A percentile compares a stretch with the other conserved stretches of the same genome.
phyloP scores from a whole-genome alignment of 2,888 invertebrate species.

The Lottia gigantea region DNA sequence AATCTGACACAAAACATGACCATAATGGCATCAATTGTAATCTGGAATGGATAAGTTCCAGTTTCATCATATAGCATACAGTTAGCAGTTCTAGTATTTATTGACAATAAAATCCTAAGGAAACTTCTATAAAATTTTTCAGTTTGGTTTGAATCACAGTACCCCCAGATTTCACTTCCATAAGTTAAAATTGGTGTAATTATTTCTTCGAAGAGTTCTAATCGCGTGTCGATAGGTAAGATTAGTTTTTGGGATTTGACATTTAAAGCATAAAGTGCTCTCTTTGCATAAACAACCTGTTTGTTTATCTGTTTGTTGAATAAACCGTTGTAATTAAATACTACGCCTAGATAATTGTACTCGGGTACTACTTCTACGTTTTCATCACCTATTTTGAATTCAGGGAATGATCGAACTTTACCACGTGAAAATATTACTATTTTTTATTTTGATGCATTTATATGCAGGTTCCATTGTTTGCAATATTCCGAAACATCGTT shows the following conservation, averaged over 20 bases:
- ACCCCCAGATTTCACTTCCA: constrained; percentile 15
- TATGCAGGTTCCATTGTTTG: constrained; percentile 18
- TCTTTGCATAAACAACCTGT: constrained; percentile 14
- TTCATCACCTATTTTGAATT: constrained; percentile 12
- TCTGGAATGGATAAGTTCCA: too few relatives aligned
- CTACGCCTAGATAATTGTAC: neutral
- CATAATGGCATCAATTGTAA: too few relatives aligned
- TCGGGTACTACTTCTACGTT: neutral
- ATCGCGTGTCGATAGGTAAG: constrained; percentile 11
- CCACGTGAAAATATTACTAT: constrained; percentile 23
- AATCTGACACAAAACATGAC: too few relatives aligned
- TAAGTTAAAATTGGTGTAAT: neutral
- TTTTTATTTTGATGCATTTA: constrained; percentile 28
- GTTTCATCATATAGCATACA: too few relatives aligned
- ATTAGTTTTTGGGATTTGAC: constrained; percentile 1
- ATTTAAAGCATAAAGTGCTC: constrained; percentile 12
- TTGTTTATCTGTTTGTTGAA: neutral
- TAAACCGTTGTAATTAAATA: too few relatives aligned
- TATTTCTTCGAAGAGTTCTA: constrained; percentile 18
- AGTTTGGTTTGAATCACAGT: too few relatives aligned
- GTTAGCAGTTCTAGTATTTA: too few relatives aligned
- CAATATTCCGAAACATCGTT: constrained; percentile 20
- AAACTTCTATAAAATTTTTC: too few relatives aligned
- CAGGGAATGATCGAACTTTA: neutral
- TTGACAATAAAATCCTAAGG: too few relatives aligned